Evolutionary conservation across 2,888 invertebrate genomes (phyloP).

Genomic region (Notodonta ziczac): DNA sequence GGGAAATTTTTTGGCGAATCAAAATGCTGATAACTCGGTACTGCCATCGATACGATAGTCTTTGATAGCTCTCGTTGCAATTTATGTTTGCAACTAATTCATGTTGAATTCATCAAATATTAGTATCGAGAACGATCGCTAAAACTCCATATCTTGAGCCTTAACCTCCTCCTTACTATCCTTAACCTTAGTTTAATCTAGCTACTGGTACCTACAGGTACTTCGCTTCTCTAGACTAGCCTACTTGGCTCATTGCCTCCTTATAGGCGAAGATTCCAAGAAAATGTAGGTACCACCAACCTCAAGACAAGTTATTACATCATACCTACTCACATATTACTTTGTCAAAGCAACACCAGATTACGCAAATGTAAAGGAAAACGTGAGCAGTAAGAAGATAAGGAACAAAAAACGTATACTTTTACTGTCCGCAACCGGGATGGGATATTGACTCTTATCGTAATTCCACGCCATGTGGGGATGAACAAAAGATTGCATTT

Average conservation of each 20-base stretch:
- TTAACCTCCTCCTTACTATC: too few species aligned
- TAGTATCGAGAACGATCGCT: too few species aligned
- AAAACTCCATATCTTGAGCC: too few species aligned
- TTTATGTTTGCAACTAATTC: too few species aligned
- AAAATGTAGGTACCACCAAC: too few species aligned
- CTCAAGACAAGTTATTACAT: not conserved
- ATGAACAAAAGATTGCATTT: conserved; percentile 76
- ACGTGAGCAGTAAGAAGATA: conserved; percentile 44
- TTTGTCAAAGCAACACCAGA: not conserved
- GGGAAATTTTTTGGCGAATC: not conserved
- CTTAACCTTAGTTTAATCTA: too few species aligned
- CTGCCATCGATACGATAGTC: not conserved
- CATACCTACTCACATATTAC: not conserved
- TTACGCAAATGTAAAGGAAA: conserved; percentile 38
- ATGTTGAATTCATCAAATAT: too few species aligned
- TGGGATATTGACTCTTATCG: conserved; percentile 65
- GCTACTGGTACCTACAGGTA: too few species aligned
- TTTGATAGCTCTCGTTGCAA: too few species aligned
- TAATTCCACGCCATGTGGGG: conserved; percentile 65
- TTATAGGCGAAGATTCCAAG: too few species aligned
- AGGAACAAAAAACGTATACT: conserved; percentile 61
- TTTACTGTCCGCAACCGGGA: conserved; percentile 64
- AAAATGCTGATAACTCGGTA: not conserved
- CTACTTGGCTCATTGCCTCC: too few species aligned
- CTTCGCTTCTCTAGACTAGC: too few species aligned